A percentile compares a stretch with the other conserved stretches of the same genome.
These are phyloP conservation scores for Philopedon plagiatum DNA, from an alignment of 2,888 invertebrate genomes.

Conservation along the genomic window DNA sequence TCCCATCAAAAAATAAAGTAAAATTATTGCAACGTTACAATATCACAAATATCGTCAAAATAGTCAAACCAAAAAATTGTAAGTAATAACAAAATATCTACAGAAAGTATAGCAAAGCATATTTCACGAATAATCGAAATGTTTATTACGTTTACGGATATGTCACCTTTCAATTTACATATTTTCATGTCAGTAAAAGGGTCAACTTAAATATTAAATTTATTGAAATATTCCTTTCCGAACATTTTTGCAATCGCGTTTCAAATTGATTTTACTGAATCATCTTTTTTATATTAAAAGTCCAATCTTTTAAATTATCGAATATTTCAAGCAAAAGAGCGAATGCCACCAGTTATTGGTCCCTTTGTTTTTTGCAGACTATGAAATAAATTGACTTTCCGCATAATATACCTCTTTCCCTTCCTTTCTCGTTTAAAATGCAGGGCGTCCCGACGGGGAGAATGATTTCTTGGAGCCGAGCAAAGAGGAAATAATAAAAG, in stretches of 20 bases:
- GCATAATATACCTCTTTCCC: neutral
- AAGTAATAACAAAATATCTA: neutral
- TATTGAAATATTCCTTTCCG: neutral
- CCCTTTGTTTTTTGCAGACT: neutral
- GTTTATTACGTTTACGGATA: too few relatives aligned
- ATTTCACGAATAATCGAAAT: too few relatives aligned
- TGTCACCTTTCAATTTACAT: neutral
- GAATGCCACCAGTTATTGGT: neutral
- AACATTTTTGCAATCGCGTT: neutral
- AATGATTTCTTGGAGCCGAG: too few relatives aligned
- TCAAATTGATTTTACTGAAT: neutral
- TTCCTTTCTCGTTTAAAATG: neutral
- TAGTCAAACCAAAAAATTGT: too few relatives aligned
- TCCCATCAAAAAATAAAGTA: too few relatives aligned
- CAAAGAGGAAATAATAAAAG: too few relatives aligned
- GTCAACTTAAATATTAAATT: neutral
- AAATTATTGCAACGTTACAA: too few relatives aligned
- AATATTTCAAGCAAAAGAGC: neutral
- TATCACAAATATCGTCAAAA: too few relatives aligned
- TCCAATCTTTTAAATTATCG: neutral
- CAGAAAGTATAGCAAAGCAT: too few relatives aligned
- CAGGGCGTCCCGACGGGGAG: neutral
- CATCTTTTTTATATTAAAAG: constrained; percentile 2
- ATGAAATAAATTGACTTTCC: neutral
- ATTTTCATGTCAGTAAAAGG: neutral